Percentiles rank a stretch among this genome's conserved stretches.
Evolutionary conservation across 2,888 invertebrate genomes (phyloP).

Genomic region (Eilema sororculum): DNA sequence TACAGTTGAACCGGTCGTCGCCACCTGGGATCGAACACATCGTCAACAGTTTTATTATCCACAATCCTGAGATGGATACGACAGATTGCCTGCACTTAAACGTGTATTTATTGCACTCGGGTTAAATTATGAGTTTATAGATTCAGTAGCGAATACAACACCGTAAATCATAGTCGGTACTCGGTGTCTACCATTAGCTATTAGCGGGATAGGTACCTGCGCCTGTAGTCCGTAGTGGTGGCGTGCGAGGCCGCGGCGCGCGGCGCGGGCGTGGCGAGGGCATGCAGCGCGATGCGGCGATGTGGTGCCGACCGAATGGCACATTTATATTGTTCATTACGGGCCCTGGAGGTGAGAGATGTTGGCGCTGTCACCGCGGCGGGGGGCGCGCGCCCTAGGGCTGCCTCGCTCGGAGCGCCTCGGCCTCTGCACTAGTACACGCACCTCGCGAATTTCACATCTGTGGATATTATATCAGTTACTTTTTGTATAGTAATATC

Average conservation of each 20-base stretch:
- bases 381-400: slow-evolving; percentile 70
- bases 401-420: slow-evolving; percentile 45
- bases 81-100: slow-evolving; percentile 53
- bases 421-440: neutral
- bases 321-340: slow-evolving; percentile 85
- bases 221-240: slow-evolving; percentile 22
- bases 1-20: slow-evolving; percentile 23
- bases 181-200: slow-evolving; percentile 27
- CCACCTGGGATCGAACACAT: slow-evolving; percentile 42
- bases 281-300: slow-evolving; percentile 31
- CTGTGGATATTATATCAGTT: neutral
- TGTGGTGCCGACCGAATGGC: slow-evolving; percentile 67
- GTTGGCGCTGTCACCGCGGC: slow-evolving; percentile 78
- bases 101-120: slow-evolving; percentile 49
- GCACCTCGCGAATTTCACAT: neutral
- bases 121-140: slow-evolving; percentile 54
- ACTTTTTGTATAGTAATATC: neutral
- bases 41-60: slow-evolving; percentile 49
- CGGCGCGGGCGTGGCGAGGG: slow-evolving; percentile 9
- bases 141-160: slow-evolving; percentile 53
- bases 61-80: slow-evolving; percentile 49
- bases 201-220: slow-evolving; percentile 30
- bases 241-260: neutral
- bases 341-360: slow-evolving; percentile 82
- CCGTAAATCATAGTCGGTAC: slow-evolving; percentile 46